phyloP scores from a whole-genome alignment of 2,888 invertebrate genomes.

The Apodemia hepburni region DNA sequence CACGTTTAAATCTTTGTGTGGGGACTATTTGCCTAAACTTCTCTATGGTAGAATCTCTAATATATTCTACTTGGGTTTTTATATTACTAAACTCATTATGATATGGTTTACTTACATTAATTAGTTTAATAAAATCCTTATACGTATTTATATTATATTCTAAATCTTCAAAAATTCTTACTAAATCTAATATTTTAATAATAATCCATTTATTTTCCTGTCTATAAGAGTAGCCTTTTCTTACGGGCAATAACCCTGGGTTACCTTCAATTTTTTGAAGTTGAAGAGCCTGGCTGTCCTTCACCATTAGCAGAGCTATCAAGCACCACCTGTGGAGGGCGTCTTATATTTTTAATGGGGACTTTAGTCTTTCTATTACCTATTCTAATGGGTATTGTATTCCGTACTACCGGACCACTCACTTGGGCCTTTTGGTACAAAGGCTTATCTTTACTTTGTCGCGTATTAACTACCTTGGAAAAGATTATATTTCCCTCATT shows the following conservation, averaged over 20 bases:
- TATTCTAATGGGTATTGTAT: conserved; percentile 26
- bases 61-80: conserved; percentile 25
- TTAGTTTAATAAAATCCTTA: conserved; percentile 18
- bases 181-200: conserved; percentile 29
- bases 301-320: conserved; percentile 16
- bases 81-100: conserved; percentile 23
- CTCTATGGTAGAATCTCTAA: conserved; percentile 22
- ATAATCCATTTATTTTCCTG: conserved; percentile 22
- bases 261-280: conserved; percentile 33
- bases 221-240: conserved; percentile 27
- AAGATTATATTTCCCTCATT: conserved; percentile 25
- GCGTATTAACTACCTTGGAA: conserved; percentile 27
- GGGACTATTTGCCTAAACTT: conserved; percentile 25
- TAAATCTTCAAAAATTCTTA: conserved; percentile 25
- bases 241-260: conserved; percentile 31
- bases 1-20: conserved; percentile 24
- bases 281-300: conserved; percentile 30
- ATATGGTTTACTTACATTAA: conserved; percentile 16
- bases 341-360: conserved; percentile 33
- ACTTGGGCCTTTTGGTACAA: conserved; percentile 25
- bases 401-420: conserved; percentile 22
- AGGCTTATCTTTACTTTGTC: conserved; percentile 32
- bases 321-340: conserved; percentile 32
- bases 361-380: conserved; percentile 27
- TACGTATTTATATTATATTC: conserved; percentile 27